Evolutionary conservation across 2,888 invertebrate species (phyloP).

Genomic region (Papilio protenor): DNA sequence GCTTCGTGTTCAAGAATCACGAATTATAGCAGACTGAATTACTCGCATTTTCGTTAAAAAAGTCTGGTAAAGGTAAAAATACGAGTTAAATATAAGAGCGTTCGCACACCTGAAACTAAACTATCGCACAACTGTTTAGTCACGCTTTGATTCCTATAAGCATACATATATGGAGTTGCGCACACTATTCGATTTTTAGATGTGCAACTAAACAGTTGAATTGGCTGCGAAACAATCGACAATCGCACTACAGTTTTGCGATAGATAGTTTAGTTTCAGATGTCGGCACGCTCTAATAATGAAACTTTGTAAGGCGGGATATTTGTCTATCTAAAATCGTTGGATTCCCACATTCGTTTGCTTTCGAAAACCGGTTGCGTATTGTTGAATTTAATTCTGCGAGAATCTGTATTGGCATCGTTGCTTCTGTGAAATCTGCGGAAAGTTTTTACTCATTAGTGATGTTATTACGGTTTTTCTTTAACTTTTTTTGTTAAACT

Average conservation of each 20-base stretch:
- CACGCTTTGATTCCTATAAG: no score
- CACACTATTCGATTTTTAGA: no score
- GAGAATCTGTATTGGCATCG: constrained; percentile 1
- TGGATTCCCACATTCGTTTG: neutral
- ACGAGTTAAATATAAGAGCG: neutral
- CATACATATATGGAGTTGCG: no score
- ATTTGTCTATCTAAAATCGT: neutral
- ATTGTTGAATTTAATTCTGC: constrained; percentile 18
- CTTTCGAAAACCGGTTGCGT: constrained; percentile 35
- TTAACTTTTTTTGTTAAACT: neutral
- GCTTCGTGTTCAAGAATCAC: neutral
- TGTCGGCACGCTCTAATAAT: neutral
- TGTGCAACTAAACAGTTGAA: no score
- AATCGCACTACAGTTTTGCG: no score
- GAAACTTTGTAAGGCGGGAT: neutral
- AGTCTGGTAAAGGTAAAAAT: neutral
- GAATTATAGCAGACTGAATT: neutral
- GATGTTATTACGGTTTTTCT: neutral
- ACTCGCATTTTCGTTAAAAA: neutral
- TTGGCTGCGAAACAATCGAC: no score
- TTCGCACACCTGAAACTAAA: no score
- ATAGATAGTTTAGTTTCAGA: no score
- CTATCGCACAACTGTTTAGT: no score
- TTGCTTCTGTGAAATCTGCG: constrained; percentile 19
- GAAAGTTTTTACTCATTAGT: neutral